Evolutionary conservation across 2,888 invertebrate species (phyloP).

Genomic region (Philhelius pedissequus): DNA sequence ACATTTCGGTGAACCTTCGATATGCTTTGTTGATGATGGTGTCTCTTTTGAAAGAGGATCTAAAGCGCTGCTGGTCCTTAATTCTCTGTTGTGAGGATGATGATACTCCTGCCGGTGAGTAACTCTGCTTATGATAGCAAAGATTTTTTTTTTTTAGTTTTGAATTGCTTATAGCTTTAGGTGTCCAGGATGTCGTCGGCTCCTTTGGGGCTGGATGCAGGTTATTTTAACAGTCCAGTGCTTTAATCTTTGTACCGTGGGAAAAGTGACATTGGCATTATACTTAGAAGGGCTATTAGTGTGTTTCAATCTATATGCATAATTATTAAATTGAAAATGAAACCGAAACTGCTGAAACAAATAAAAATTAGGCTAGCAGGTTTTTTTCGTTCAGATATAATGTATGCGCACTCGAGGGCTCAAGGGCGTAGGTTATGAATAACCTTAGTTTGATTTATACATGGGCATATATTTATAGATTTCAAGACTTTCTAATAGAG

Average conservation of each 20-base stretch:
- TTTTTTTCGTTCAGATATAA: not conserved
- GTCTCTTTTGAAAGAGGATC: conserved; percentile 53
- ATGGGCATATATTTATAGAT: too few relatives aligned
- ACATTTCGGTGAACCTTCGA: conserved; percentile 46
- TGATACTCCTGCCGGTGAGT: conserved; percentile 57
- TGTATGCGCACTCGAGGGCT: too few relatives aligned
- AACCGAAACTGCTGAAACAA: not conserved
- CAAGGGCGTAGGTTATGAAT: too few relatives aligned
- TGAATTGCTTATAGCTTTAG: conserved; percentile 7
- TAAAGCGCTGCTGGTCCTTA: conserved; percentile 28
- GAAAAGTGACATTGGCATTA: conserved; percentile 42
- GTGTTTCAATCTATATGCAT: not conserved
- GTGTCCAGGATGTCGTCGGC: conserved; percentile 52
- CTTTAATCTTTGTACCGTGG: conserved; percentile 53
- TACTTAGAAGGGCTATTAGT: not conserved
- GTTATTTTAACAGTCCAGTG: conserved; percentile 55
- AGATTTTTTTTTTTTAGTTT: not conserved
- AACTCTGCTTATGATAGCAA: conserved; percentile 35
- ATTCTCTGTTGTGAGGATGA: conserved; percentile 29
- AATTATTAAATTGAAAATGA: not conserved
- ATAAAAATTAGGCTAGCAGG: not conserved
- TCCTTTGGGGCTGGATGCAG: conserved; percentile 42
- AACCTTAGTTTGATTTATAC: too few relatives aligned
- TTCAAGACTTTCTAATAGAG: too few relatives aligned
- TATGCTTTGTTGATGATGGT: conserved; percentile 51